Conservation (phyloP, 2,797 vertebrate species). For the Erpetoichthys calabaricus region DNA sequence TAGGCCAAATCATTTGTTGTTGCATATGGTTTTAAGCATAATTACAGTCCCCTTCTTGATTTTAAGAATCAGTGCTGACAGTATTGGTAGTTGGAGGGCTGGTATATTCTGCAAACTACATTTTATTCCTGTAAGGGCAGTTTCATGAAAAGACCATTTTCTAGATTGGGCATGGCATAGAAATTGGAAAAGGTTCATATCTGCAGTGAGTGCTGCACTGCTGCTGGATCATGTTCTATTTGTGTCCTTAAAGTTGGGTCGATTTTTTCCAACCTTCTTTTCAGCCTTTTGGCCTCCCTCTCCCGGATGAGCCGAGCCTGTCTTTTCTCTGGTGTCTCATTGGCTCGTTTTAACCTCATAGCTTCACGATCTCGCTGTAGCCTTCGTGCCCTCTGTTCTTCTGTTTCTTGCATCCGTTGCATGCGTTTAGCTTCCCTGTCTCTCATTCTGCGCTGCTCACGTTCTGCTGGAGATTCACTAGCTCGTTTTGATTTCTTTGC, state of each 20-base stretch:
- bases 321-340: slow-evolving; percentile 87
- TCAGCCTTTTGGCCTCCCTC: slow-evolving; percentile 86
- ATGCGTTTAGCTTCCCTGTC: slow-evolving; percentile 91
- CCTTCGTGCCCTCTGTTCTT: slow-evolving; percentile 79
- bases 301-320: slow-evolving; percentile 87
- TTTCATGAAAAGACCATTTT: slow-evolving; percentile 78
- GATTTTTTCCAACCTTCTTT: slow-evolving; percentile 88
- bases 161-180: slow-evolving; percentile 74
- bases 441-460: slow-evolving; percentile 73
- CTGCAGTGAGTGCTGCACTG: slow-evolving; percentile 87
- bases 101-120: too few species aligned
- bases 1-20: too few species aligned
- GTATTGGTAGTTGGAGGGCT: too few species aligned
- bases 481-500: slow-evolving; percentile 92
- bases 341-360: slow-evolving; percentile 87
- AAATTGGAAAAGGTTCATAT: slow-evolving; percentile 90
- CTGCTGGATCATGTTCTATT: slow-evolving; percentile 89
- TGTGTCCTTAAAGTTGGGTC: slow-evolving; percentile 88
- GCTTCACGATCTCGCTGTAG: slow-evolving; percentile 90
- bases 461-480: slow-evolving; percentile 77
- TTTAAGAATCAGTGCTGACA: too few species aligned
- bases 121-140: slow-evolving; percentile 33
- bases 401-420: slow-evolving; percentile 88
- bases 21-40: too few species aligned
- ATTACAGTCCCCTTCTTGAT: too few species aligned